Percentiles rank a stretch among this genome's conserved stretches.
Evolutionary conservation across 2,888 invertebrate genomes (phyloP).

Genomic region (Julus scanicus): DNA sequence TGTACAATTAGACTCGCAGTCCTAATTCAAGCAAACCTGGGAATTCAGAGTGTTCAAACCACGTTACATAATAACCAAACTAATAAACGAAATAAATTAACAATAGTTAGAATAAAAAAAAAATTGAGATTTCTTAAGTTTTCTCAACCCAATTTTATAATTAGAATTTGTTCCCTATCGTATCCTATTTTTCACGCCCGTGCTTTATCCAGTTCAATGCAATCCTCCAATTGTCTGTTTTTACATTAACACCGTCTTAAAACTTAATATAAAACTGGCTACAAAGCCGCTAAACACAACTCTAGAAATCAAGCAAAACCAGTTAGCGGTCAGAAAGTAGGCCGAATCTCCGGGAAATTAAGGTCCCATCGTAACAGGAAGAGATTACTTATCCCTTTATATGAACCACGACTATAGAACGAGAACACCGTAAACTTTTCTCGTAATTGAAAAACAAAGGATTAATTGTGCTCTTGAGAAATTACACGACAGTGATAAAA

Average conservation of each 20-base stretch:
- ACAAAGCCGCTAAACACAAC: background rate
- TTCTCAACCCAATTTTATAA: constrained; percentile 26
- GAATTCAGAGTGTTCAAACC: background rate
- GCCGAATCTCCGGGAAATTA: constrained; percentile 22
- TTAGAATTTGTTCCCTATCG: background rate
- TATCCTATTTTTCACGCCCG: constrained; percentile 7
- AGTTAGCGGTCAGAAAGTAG: background rate
- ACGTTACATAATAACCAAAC: background rate
- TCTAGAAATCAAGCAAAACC: background rate
- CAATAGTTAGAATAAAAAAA: background rate
- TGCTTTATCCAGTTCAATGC: background rate
- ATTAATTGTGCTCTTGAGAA: constrained; percentile 8
- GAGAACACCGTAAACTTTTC: background rate
- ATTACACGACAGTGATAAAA: background rate
- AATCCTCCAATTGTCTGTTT: background rate
- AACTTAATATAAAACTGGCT: background rate
- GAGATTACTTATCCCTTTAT: constrained; percentile 11
- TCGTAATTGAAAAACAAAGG: constrained; percentile 1
- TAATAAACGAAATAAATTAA: constrained; percentile 25
- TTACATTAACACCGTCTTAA: background rate
- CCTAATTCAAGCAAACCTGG: background rate
- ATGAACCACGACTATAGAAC: background rate
- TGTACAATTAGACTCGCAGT: background rate
- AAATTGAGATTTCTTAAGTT: background rate
- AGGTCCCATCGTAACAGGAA: background rate